Base-by-base conservation (phyloP, 1,140 invertebrate genomes). In the Aphaenogaster floridana region DNA sequence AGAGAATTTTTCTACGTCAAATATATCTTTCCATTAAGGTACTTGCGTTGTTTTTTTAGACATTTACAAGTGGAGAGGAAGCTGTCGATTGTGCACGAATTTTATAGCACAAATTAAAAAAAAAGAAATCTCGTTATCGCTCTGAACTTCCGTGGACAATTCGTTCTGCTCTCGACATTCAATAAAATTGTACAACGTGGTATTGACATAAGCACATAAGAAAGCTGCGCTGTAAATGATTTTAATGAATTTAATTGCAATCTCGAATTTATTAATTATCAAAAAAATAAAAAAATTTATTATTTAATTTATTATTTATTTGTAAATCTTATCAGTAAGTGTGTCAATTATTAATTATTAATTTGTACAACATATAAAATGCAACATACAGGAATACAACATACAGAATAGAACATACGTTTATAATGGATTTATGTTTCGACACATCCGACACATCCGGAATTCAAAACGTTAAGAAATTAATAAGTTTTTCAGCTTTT, bases 41-140 rank as follows among this genome's bases (percentile, higher is more conserved):
- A 61, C 13, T 34, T 36, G 11, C 54, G n/a, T 84, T 50, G 9
- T 15, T 45, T 61, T 42, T 61, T 34, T 59, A 21, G 39, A 74
- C 68, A 74, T 84, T 74, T 36, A 36, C 54, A 74, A 61, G 28
- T 48, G 50, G 42, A 84, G 39, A 57, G 15, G 34, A 28, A 39
- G n/a, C 9, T 83, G 68, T 59, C 54, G 39, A 72, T 59, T 48
- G 39, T 28, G 52, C 68, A 64, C 39, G 28, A 84, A 76, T 76
- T 50, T 76, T 61, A 63, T 68, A 81, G 13, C 13, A 54, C 28
- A 54, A 21, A 45, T 81, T 54, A 21, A 36, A 28, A 42, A 81
- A 48, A 69, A 42, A 45, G 5, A 71, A 42, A 57, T 68, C 6
- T 69, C 5, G n/a, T 52, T 54, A 45, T 69, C 48, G 64, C 50